phyloP scores from a whole-genome alignment of 2,888 invertebrate genomes.

The Ryuthela nishihirai region DNA sequence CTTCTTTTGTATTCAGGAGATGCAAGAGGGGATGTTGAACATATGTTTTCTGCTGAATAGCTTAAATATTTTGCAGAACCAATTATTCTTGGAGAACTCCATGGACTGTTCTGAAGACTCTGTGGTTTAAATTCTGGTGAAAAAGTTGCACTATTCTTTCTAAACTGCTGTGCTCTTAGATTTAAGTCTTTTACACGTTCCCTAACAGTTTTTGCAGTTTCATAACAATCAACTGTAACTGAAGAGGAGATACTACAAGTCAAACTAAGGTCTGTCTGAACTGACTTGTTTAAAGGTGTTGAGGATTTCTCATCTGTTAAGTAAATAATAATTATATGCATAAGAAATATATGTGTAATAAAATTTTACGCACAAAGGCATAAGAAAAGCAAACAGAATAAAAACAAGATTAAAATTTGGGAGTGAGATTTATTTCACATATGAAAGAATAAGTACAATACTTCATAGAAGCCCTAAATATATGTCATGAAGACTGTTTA shows the following conservation, averaged over 20 bases:
- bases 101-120: slow-evolving; percentile 52
- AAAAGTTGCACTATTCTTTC: slow-evolving; percentile 48
- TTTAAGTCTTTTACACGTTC: slow-evolving; percentile 55
- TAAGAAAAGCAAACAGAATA: too few species aligned
- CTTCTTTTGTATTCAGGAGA: slow-evolving; percentile 46
- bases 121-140: slow-evolving; percentile 41
- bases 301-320: too few species aligned
- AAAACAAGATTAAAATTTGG: too few species aligned
- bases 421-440: too few species aligned
- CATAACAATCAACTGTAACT: slow-evolving; percentile 9
- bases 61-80: slow-evolving; percentile 55
- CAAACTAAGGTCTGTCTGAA: background rate
- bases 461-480: too few species aligned
- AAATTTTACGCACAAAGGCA: too few species aligned
- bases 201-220: slow-evolving; percentile 47
- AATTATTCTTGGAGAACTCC: slow-evolving; percentile 55
- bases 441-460: too few species aligned
- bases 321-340: too few species aligned
- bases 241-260: background rate
- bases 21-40: slow-evolving; percentile 42
- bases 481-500: too few species aligned
- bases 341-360: too few species aligned
- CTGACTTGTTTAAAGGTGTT: background rate
- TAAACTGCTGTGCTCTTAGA: slow-evolving; percentile 53
- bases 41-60: slow-evolving; percentile 53